Evolutionary conservation across 2,888 invertebrate genomes (phyloP).

Genomic region (Anaspis maculata): DNA sequence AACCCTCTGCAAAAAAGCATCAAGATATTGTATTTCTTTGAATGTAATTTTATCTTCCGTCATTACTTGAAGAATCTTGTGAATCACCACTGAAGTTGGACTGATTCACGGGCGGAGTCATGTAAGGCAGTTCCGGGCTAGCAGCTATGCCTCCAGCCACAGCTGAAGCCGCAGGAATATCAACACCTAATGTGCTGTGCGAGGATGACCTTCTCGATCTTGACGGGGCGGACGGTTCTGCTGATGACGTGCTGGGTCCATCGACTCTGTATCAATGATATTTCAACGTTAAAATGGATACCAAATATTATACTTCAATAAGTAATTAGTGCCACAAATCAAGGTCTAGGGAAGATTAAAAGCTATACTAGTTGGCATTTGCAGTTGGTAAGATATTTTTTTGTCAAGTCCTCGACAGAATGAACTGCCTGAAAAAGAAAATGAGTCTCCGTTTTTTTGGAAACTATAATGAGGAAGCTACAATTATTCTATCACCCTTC

Average conservation of each 20-base stretch:
- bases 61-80: constrained; percentile 72
- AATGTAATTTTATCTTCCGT: no score
- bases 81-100: constrained; percentile 82
- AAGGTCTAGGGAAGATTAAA: no score
- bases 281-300: constrained; percentile 2
- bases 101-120: constrained; percentile 66
- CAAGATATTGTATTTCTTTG: background rate
- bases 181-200: constrained; percentile 43
- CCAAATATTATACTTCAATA: background rate
- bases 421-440: no score
- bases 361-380: no score
- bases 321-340: no score
- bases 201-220: constrained; percentile 46
- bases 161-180: constrained; percentile 80
- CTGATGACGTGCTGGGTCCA: constrained; percentile 11
- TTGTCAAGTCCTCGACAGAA: no score
- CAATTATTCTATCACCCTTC: no score
- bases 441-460: no score
- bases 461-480: no score
- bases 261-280: constrained; percentile 5
- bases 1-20: constrained; percentile 59
- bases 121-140: constrained; percentile 81
- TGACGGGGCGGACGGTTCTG: constrained; percentile 43
- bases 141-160: constrained; percentile 80
- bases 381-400: no score